These are phyloP conservation scores for Pyrrhosoma nymphula DNA, from an alignment of 2,888 invertebrate species.

Conservation along the genomic window DNA sequence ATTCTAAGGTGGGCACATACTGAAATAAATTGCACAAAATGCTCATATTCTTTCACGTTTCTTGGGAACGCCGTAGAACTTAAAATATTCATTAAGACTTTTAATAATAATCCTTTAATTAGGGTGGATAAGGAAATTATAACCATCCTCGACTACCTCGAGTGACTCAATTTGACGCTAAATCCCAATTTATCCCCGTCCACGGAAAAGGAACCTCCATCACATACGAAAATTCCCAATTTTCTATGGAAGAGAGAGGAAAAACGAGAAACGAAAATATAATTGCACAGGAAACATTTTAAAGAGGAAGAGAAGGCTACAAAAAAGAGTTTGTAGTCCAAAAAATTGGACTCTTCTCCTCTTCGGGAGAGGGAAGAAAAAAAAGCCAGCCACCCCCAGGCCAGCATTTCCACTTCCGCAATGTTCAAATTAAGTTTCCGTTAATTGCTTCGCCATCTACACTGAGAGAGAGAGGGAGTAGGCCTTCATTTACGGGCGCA, in stretches of 20 bases:
- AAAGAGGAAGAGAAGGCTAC: not conserved
- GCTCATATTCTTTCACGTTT: no score
- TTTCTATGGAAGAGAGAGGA: not conserved
- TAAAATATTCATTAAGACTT: not conserved
- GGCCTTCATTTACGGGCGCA: slow-evolving; percentile 46
- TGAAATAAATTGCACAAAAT: no score
- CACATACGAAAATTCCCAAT: not conserved
- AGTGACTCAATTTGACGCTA: not conserved
- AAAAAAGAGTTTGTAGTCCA: not conserved
- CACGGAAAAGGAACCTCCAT: not conserved
- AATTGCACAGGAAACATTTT: not conserved
- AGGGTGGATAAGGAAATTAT: not conserved
- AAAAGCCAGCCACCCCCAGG: not conserved
- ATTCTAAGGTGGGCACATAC: no score
- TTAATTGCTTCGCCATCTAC: slow-evolving; percentile 48
- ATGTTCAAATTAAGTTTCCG: slow-evolving; percentile 56
- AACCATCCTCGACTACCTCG: not conserved
- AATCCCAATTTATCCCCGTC: not conserved
- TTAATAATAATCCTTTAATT: not conserved
- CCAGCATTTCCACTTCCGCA: slow-evolving; percentile 10
- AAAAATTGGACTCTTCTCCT: not conserved
- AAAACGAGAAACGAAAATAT: not conserved
- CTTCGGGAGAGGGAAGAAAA: not conserved
- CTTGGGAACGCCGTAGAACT: not conserved
- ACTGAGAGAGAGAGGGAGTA: slow-evolving; percentile 8